Evolutionary conservation across 2,888 invertebrate genomes (phyloP), one percentile per base, ranked within the genome.

Genomic region (Palloptera scutellata): DNA sequence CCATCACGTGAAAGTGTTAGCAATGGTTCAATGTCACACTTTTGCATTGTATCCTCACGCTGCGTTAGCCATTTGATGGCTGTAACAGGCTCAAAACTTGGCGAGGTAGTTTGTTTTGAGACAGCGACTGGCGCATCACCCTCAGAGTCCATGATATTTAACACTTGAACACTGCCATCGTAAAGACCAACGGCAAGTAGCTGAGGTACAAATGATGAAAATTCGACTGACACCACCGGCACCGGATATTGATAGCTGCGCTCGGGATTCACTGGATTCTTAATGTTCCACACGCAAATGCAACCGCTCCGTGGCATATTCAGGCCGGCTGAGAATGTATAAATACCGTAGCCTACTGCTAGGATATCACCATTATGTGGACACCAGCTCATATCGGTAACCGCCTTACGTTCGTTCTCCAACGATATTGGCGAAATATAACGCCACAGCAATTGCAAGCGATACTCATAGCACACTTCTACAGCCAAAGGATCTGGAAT

Each of bases 231-330:
- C 0, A 92, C 91, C 0, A 93, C 88, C 0, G 92, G 88, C 58
- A 87, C 85, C 0, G 86, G 78, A 76, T 92, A 93, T 4, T 83
- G 75, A 76, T 91, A 93, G 8, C 87, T 78, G 70, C 92, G 87
- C 80, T 93, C 94, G 0, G 94, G 94, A 77, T 91, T 89, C 13
- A 88, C 88, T 0, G 93, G 93, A 82, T 94, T 94, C 83, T 95
- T 91, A 1, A 91, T 90, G 76, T 90, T 92, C 95, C 95, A 95
- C 67, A 94, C 83, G 74, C 91, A 88, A 1, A 94, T 87, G 48
- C 90, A 78, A 0, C 95, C 94, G 1, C 82, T 82, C n/a, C 84
- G 84, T 0, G 84, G 82, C 41, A 89, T 88, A 9, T 66, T 68
- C 2, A 70, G 59, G 1, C 72, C 61, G 0, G 86, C 86, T 0